A percentile compares a stretch with the other conserved stretches of the same genome.
Conservation (phyloP, 2,797 vertebrate species). For the Cirrhinus mrigala region DNA sequence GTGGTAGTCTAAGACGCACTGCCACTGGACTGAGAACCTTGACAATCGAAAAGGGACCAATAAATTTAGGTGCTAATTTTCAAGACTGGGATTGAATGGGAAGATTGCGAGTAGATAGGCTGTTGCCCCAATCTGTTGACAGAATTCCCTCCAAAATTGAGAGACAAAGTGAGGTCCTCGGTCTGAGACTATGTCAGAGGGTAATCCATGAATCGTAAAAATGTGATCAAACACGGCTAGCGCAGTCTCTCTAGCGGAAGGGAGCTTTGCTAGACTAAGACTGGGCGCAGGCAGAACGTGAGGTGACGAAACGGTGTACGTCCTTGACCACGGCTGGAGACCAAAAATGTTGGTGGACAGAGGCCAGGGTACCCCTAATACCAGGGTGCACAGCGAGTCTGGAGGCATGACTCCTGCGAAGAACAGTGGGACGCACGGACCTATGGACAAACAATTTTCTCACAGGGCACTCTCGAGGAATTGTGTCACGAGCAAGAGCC, state of each 20-base stretch:
- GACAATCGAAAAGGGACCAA: no score
- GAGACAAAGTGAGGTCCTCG: background rate
- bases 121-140: background rate
- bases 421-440: background rate
- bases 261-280: no score
- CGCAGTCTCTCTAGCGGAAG: no score
- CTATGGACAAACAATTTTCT: no score
- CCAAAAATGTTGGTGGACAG: background rate
- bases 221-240: fast-evolving
- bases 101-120: no score
- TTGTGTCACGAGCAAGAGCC: background rate
- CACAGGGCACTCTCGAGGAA: background rate
- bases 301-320: background rate
- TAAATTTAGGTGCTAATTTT: no score
- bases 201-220: no score
- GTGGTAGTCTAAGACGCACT: no score
- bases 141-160: background rate
- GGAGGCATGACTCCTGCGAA: no score
- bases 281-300: background rate
- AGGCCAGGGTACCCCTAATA: background rate
- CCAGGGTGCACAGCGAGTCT: background rate
- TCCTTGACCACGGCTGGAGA: background rate
- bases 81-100: no score
- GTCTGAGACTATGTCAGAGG: no score
- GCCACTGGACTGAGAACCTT: no score